Evolutionary conservation across 1,140 invertebrate genomes (phyloP).

Genomic region (Bombus consobrinus): DNA sequence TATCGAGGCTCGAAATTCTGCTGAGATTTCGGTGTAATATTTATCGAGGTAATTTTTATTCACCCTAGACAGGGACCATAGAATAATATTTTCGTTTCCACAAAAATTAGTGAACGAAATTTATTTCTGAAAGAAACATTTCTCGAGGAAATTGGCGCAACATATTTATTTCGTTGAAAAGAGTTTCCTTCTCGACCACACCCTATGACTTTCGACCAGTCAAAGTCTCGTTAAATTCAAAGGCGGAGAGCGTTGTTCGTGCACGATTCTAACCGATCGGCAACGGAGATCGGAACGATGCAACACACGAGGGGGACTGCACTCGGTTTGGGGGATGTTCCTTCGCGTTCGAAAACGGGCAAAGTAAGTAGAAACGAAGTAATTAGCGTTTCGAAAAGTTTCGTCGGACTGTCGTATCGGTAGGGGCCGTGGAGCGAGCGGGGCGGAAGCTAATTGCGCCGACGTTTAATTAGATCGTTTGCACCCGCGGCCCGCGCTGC

Average conservation of each 20-base stretch:
- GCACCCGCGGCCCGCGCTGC: conserved; percentile 42
- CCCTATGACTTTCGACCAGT: neutral
- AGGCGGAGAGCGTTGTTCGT: neutral
- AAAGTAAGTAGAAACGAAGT: conserved; percentile 46
- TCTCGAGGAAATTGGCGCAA: neutral
- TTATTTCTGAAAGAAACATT: neutral
- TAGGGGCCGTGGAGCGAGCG: neutral
- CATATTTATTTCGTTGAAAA: neutral
- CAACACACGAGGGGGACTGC: neutral
- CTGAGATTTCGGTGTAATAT: no score
- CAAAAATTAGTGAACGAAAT: no score
- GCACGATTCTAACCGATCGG: conserved; percentile 23
- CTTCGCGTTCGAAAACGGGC: conserved; percentile 23
- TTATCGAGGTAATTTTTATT: neutral
- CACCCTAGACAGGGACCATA: no score
- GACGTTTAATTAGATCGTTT: conserved; percentile 62
- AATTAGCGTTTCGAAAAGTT: conserved; percentile 58
- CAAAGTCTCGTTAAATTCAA: neutral
- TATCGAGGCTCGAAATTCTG: no score
- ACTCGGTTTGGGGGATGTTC: conserved; percentile 2
- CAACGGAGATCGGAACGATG: conserved; percentile 16
- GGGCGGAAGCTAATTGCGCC: conserved; percentile 55
- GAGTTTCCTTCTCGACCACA: neutral
- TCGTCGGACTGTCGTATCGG: conserved; percentile 39
- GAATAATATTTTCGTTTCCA: no score